These are phyloP conservation scores for Cavia porcellus DNA, from an alignment of 2,113 vertebrate species.

Conservation along the genomic window DNA sequence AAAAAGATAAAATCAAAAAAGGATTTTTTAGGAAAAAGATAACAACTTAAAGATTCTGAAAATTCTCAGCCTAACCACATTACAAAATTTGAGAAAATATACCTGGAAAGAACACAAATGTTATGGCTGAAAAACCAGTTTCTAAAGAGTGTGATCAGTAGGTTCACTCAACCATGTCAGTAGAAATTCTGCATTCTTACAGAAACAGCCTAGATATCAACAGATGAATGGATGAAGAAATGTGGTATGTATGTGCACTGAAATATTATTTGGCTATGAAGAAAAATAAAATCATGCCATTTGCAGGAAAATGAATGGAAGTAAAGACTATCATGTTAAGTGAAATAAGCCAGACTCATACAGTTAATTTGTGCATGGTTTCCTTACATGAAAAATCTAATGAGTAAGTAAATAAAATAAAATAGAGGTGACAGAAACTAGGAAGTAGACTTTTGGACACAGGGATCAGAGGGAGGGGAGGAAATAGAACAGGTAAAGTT, in stretches of 20 bases:
- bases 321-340: neutral
- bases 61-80: neutral
- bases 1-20: constrained; percentile 20
- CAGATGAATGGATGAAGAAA: neutral
- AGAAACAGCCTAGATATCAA: neutral
- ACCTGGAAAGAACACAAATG: neutral
- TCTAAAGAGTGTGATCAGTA: constrained; percentile 6
- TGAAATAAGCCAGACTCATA: neutral
- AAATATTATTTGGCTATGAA: neutral
- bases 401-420: neutral
- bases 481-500: neutral
- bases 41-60: constrained; percentile 36
- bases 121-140: neutral
- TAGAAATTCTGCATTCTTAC: neutral
- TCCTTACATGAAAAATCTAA: neutral
- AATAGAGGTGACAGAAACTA: neutral
- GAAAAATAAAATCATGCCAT: neutral
- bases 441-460: neutral
- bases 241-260: neutral
- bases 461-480: neutral
- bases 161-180: neutral
- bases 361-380: neutral
- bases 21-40: neutral
- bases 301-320: neutral
- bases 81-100: neutral